phyloP scores from a whole-genome alignment of 2,888 invertebrate species.

The Drosophila diplacantha region DNA sequence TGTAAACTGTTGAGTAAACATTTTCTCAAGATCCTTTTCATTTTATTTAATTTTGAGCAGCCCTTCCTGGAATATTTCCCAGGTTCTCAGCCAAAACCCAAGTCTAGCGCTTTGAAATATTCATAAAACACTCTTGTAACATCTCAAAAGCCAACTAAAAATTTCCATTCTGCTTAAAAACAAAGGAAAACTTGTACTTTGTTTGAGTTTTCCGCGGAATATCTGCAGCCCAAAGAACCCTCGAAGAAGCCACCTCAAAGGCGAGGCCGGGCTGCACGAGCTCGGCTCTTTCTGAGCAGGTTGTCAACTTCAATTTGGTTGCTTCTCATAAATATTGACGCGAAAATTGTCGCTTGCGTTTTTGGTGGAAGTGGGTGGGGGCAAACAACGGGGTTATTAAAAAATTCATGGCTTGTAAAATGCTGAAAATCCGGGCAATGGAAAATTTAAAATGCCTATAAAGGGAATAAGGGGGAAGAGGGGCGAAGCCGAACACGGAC shows the following conservation, averaged over 20 bases:
- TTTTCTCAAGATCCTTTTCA: too few relatives aligned
- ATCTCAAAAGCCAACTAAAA: constrained; percentile 14
- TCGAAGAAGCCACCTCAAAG: constrained; percentile 23
- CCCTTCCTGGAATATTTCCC: neutral
- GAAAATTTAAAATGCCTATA: constrained; percentile 68
- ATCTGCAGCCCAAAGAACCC: constrained; percentile 1
- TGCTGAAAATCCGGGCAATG: constrained; percentile 66
- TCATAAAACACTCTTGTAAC: constrained; percentile 8
- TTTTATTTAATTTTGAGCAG: neutral
- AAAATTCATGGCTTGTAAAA: constrained; percentile 72
- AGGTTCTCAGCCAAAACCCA: too few relatives aligned
- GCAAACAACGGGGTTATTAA: constrained; percentile 53
- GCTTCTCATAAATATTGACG: constrained; percentile 70
- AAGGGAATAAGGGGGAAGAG: constrained; percentile 42
- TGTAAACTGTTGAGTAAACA: neutral
- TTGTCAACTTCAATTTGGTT: constrained; percentile 43
- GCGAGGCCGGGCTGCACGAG: neutral
- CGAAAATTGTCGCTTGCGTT: constrained; percentile 68
- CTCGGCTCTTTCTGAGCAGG: constrained; percentile 9
- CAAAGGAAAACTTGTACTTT: constrained; percentile 23
- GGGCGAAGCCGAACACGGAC: neutral
- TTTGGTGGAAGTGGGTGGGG: constrained; percentile 21
- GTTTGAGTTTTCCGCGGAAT: constrained; percentile 4
- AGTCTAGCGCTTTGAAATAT: constrained; percentile 2
- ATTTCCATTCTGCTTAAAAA: constrained; percentile 30